phyloP scores from a whole-genome alignment of 2,888 invertebrate species.

The Lepidochrysops patricia region DNA sequence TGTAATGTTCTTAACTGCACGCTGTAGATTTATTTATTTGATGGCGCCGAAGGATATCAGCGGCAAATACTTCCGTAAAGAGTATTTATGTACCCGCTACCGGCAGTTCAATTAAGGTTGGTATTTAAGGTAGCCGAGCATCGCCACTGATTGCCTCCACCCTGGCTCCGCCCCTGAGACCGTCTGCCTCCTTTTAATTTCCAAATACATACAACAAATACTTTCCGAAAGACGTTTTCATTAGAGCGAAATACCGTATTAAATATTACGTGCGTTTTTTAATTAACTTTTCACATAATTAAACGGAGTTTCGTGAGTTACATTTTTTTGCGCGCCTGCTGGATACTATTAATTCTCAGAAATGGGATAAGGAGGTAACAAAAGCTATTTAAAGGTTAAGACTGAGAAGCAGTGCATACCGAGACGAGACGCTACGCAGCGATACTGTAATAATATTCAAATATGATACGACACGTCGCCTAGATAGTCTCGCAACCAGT shows the following conservation, averaged over 20 bases:
- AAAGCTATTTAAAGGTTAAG: background rate
- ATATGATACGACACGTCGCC: too few relatives aligned
- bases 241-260: constrained; percentile 26
- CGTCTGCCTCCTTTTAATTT: constrained; percentile 64
- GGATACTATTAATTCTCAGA: background rate
- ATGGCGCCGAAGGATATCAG: constrained; percentile 53
- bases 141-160: constrained; percentile 63
- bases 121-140: constrained; percentile 69
- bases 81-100: constrained; percentile 60
- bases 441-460: too few relatives aligned
- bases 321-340: background rate
- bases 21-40: constrained; percentile 18
- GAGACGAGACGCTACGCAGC: too few relatives aligned
- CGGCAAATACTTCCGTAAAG: constrained; percentile 54
- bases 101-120: constrained; percentile 70
- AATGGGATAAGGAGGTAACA: background rate
- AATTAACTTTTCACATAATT: constrained; percentile 12
- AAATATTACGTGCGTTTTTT: constrained; percentile 10
- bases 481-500: too few relatives aligned
- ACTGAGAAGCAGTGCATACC: too few relatives aligned
- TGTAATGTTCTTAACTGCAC: background rate
- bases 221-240: constrained; percentile 34
- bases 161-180: constrained; percentile 41
- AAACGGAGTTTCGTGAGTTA: background rate
- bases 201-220: constrained; percentile 69